Conservation (phyloP, 2,113 vertebrate genomes). For the Ardeotis arabs region DNA sequence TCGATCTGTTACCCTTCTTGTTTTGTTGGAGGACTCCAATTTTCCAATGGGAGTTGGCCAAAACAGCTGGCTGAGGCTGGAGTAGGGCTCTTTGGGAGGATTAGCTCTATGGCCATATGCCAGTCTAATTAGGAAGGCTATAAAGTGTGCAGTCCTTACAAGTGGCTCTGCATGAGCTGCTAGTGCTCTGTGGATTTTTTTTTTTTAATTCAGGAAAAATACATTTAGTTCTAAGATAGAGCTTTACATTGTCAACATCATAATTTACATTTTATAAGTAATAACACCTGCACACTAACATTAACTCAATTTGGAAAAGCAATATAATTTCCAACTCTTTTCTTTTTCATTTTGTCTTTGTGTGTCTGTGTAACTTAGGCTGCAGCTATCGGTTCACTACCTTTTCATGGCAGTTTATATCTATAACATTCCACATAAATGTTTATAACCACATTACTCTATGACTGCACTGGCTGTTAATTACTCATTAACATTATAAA, state of each 20-base stretch:
- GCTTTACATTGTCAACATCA: neutral
- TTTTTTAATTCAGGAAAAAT: neutral
- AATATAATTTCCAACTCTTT: neutral
- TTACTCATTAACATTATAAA: neutral
- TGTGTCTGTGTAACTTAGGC: neutral
- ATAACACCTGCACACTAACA: rapidly evolving
- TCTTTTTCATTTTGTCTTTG: neutral
- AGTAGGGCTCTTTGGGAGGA: neutral
- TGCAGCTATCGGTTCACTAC: neutral
- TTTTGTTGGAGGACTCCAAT: neutral
- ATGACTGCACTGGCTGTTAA: neutral
- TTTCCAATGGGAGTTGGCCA: neutral
- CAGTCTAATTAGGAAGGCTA: neutral
- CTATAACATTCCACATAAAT: neutral
- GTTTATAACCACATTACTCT: neutral
- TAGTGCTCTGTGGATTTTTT: neutral
- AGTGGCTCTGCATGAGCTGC: neutral
- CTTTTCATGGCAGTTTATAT: neutral
- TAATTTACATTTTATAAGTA: neutral
- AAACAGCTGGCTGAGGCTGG: neutral
- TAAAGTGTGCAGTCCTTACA: neutral
- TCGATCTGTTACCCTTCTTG: neutral
- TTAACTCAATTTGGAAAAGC: neutral
- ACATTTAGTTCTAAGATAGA: rapidly evolving
- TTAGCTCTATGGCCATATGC: neutral